phyloP scores from a whole-genome alignment of 2,797 vertebrate species.

The Neopelma chrysocephalum region DNA sequence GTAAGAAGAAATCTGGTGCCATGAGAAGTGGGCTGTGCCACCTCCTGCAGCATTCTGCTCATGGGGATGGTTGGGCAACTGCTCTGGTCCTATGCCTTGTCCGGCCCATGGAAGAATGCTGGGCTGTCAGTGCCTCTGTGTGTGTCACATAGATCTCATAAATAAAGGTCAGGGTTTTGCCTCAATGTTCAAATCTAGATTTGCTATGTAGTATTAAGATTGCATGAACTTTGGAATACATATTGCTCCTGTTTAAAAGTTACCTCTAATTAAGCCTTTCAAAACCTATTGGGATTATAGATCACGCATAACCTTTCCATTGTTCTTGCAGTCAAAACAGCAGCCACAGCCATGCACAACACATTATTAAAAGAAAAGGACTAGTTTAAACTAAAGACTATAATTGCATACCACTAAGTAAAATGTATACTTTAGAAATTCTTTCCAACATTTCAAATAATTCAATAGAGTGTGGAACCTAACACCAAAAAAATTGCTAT shows the following conservation, averaged over 20 bases:
- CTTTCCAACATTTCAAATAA: constrained; percentile 33
- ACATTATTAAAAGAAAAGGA: constrained; percentile 21
- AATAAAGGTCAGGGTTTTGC: neutral
- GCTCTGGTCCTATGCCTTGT: accelerated
- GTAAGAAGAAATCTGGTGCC: neutral
- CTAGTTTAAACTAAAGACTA: neutral
- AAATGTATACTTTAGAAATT: constrained; percentile 44
- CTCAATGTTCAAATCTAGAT: neutral
- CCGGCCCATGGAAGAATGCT: neutral
- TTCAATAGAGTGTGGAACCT: neutral
- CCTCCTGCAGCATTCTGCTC: accelerated
- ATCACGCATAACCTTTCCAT: neutral
- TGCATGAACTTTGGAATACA: neutral
- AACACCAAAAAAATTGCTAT: neutral
- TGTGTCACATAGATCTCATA: accelerated
- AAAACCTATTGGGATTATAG: neutral
- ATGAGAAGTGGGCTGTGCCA: neutral
- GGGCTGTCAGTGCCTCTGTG: neutral
- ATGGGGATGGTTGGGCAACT: accelerated
- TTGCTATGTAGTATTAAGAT: neutral
- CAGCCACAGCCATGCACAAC: neutral
- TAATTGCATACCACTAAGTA: constrained; percentile 26
- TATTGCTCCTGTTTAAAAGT: neutral
- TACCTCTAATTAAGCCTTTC: neutral
- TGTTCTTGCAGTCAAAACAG: constrained; percentile 32